A percentile compares a stretch with the other conserved stretches of the same genome.
Evolutionary conservation across 2,797 vertebrate genomes (phyloP).

Genomic region (Coreius guichenoti): DNA sequence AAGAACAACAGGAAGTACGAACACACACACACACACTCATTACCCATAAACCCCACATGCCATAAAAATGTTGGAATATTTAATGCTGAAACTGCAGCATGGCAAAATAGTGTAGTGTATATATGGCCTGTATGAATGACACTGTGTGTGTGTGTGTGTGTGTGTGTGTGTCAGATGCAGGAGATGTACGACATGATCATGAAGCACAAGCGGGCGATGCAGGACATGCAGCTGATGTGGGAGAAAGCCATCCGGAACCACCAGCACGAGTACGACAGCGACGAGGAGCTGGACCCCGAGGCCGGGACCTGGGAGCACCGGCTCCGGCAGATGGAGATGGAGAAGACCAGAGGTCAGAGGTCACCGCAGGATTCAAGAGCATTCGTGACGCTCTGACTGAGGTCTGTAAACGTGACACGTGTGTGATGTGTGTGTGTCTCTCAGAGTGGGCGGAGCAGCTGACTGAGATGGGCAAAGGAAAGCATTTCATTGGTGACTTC

Average conservation of each 20-base stretch:
- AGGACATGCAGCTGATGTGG: slow-evolving; percentile 98
- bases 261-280: slow-evolving; percentile 96
- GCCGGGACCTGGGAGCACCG: slow-evolving; percentile 97
- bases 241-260: slow-evolving; percentile 92
- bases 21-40: background rate
- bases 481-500: slow-evolving; percentile 98
- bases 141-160: background rate
- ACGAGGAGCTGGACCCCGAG: slow-evolving; percentile 91
- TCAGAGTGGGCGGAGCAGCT: slow-evolving; percentile 98
- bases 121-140: too few species aligned
- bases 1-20: slow-evolving; percentile 88
- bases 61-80: too few species aligned
- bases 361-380: background rate
- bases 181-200: slow-evolving; percentile 99
- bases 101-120: too few species aligned
- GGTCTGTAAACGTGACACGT: background rate
- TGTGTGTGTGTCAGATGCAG: slow-evolving; percentile 86
- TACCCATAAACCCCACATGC: background rate
- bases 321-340: slow-evolving; percentile 97
- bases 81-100: background rate
- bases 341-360: slow-evolving; percentile 89
- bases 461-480: slow-evolving; percentile 97
- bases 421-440: background rate
- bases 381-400: too few species aligned
- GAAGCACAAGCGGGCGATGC: slow-evolving; percentile 96